phyloP scores from a whole-genome alignment of 2,888 invertebrate genomes.

The Pollenia amentaria region DNA sequence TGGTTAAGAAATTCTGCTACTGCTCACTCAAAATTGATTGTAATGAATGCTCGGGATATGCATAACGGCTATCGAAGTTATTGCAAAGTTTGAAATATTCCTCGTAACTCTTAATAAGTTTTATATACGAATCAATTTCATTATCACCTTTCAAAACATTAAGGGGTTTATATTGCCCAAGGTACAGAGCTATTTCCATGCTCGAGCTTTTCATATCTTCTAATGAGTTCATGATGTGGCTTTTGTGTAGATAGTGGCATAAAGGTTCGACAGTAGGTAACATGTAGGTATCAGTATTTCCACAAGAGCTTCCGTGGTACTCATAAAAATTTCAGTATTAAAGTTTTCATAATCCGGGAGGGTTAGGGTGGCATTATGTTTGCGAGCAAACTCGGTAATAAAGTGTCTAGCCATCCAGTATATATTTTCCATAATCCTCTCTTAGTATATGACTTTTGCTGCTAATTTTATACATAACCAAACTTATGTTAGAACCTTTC shows the following conservation, averaged over 20 bases:
- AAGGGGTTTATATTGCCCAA: neutral
- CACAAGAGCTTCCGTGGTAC: slow-evolving; percentile 17
- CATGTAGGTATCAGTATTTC: slow-evolving; percentile 67
- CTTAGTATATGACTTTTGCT: slow-evolving; percentile 57
- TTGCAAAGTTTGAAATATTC: neutral
- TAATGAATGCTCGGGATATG: slow-evolving; percentile 70
- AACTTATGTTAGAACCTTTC: slow-evolving; percentile 47
- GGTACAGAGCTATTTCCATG: slow-evolving; percentile 54
- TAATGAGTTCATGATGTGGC: slow-evolving; percentile 52
- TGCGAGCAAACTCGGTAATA: slow-evolving; percentile 61
- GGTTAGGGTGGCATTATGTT: slow-evolving; percentile 66
- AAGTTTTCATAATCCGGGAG: slow-evolving; percentile 32
- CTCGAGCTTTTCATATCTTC: slow-evolving; percentile 61
- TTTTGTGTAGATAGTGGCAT: slow-evolving; percentile 70
- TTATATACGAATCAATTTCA: slow-evolving; percentile 19
- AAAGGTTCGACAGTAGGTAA: slow-evolving; percentile 74
- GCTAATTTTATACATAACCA: slow-evolving; percentile 62
- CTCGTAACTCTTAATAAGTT: neutral
- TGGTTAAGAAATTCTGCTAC: slow-evolving; percentile 72
- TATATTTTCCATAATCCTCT: neutral
- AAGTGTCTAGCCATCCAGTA: slow-evolving; percentile 66
- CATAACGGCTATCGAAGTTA: slow-evolving; percentile 64
- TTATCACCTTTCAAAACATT: neutral
- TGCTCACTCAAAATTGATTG: slow-evolving; percentile 69
- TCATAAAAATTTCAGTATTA: neutral